These are phyloP conservation scores for Xenopus borealis DNA, from an alignment of 2,113 vertebrate genomes.

Conservation along the genomic window DNA sequence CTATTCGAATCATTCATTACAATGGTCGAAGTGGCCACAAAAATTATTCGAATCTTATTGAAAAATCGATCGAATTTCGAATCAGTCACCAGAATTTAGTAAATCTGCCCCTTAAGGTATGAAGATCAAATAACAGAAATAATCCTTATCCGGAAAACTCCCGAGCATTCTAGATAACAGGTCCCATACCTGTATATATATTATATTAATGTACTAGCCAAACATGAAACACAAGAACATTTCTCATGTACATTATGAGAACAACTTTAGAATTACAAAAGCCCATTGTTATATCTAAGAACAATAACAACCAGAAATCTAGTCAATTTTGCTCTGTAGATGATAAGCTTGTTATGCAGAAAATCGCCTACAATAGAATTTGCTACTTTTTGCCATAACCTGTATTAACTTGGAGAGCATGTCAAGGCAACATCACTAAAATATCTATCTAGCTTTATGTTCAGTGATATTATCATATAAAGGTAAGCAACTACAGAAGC, in stretches of 20 bases:
- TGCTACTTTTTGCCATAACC: neutral
- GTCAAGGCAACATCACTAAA: neutral
- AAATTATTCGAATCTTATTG: too few species aligned
- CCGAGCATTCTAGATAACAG: too few species aligned
- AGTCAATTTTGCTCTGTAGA: neutral
- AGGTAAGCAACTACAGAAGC: slow-evolving; percentile 18
- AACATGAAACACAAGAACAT: too few species aligned
- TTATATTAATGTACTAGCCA: too few species aligned
- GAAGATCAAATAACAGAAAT: too few species aligned
- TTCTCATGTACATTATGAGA: neutral
- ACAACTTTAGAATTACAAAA: neutral
- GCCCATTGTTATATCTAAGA: neutral
- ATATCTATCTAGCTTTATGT: slow-evolving; percentile 19
- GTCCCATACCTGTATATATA: too few species aligned
- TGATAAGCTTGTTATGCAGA: neutral
- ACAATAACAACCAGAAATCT: neutral
- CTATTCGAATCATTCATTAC: too few species aligned
- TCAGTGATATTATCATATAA: slow-evolving; percentile 33
- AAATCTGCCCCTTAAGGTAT: too few species aligned
- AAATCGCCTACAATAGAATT: neutral
- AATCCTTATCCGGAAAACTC: too few species aligned
- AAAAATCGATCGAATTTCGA: too few species aligned
- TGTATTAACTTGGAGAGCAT: slow-evolving; percentile 1
- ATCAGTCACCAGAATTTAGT: too few species aligned
- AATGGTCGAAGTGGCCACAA: too few species aligned